A percentile compares a stretch with the other conserved stretches of the same genome.
phyloP scores from a whole-genome alignment of 1,140 invertebrate species.

The Leucophenga varia region DNA sequence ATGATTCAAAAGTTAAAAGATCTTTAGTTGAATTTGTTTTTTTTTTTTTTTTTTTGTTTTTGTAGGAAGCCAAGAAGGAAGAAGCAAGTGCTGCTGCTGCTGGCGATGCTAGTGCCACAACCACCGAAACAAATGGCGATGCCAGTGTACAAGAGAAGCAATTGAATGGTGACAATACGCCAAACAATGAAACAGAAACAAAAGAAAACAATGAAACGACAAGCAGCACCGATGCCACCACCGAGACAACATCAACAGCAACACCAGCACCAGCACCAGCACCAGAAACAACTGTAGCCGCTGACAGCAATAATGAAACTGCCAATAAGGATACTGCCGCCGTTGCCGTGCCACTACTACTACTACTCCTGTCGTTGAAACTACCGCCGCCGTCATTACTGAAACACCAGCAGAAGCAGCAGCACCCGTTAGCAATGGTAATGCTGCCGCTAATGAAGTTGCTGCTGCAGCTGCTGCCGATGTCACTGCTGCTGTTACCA shows the following conservation, averaged over 20 bases:
- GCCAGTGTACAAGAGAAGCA: constrained; percentile 34
- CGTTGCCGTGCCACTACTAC: constrained; percentile 10
- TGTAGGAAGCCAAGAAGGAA: constrained; percentile 1
- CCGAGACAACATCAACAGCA: constrained; percentile 16
- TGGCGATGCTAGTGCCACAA: constrained; percentile 17
- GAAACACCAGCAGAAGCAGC: constrained; percentile 5
- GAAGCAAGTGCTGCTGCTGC: background rate
- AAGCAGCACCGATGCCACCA: constrained; percentile 5
- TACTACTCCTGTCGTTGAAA: constrained; percentile 14
- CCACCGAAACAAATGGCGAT: constrained; percentile 41
- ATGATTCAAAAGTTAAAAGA: background rate
- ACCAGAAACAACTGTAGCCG: background rate
- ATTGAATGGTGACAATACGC: constrained; percentile 32
- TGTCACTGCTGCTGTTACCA: constrained; percentile 25
- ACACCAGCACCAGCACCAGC: background rate
- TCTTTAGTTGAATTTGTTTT: background rate
- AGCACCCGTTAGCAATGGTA: constrained; percentile 42
- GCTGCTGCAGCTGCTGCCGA: constrained; percentile 30
- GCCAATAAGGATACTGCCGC: constrained; percentile 59
- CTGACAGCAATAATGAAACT: constrained; percentile 56
- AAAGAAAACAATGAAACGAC: constrained; percentile 9
- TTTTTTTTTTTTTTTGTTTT: background rate
- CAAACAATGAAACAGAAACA: constrained; percentile 11
- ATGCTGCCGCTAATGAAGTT: constrained; percentile 22
- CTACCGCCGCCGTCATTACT: constrained; percentile 11